These are phyloP conservation scores for Amphipyra berbera DNA, from an alignment of 2,888 invertebrate species.

Conservation along the genomic window DNA sequence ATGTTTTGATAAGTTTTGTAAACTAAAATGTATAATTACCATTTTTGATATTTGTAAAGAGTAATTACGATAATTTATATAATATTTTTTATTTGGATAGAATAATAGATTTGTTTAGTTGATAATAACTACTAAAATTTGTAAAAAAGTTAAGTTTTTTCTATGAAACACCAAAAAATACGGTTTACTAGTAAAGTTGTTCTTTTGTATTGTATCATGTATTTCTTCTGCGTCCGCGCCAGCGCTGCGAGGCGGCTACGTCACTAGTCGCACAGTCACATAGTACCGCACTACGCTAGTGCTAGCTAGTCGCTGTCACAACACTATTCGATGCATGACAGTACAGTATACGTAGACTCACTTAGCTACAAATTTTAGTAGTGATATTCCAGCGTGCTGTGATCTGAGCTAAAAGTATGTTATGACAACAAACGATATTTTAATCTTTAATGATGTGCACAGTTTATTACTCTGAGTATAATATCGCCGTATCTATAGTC, in stretches of 20 bases:
- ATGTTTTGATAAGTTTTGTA: slow-evolving; percentile 41
- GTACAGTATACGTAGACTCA: slow-evolving; percentile 33
- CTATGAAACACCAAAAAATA: slow-evolving; percentile 48
- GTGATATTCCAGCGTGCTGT: slow-evolving; percentile 42
- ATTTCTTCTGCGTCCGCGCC: slow-evolving; percentile 70
- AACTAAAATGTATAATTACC: slow-evolving; percentile 31
- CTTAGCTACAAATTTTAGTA: slow-evolving; percentile 10
- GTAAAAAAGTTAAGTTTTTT: slow-evolving; percentile 51
- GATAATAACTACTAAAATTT: neutral
- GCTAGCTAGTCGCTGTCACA: slow-evolving; percentile 65
- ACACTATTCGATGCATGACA: slow-evolving; percentile 27
- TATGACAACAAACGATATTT: neutral
- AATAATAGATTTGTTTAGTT: slow-evolving; percentile 39
- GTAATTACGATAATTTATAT: slow-evolving; percentile 24
- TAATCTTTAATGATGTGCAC: too few species aligned
- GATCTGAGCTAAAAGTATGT: neutral
- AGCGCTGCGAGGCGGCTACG: slow-evolving; percentile 65
- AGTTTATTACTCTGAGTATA: too few species aligned
- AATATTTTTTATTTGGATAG: slow-evolving; percentile 17
- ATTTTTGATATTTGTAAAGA: slow-evolving; percentile 3
- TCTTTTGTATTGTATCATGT: slow-evolving; percentile 68
- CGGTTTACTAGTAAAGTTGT: slow-evolving; percentile 64
- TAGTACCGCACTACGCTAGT: slow-evolving; percentile 62
- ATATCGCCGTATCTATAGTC: too few species aligned
- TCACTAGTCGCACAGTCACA: slow-evolving; percentile 28